Evolutionary conservation across 1,140 invertebrate species (phyloP).

Genomic region (Probaryconus sp.): DNA sequence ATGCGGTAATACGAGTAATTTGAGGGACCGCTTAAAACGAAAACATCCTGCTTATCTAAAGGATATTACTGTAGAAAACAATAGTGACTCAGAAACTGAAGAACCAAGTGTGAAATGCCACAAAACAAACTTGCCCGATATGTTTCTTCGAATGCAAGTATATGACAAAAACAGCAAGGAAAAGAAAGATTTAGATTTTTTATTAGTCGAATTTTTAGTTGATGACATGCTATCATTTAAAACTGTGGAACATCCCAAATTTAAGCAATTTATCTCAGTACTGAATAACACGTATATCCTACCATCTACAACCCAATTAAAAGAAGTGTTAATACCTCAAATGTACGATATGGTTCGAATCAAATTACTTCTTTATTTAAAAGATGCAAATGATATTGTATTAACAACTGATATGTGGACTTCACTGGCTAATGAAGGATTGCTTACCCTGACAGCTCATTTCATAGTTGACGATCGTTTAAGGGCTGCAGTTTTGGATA

Average conservation of each 20-base stretch:
- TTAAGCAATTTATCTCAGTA: not conserved
- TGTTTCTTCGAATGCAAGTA: slow-evolving; percentile 4
- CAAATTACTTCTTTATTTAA: not conserved
- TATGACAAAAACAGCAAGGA: slow-evolving; percentile 14
- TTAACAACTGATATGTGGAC: slow-evolving; percentile 33
- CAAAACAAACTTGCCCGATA: slow-evolving; percentile 8
- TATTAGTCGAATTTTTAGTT: slow-evolving; percentile 6
- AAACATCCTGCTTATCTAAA: too few relatives aligned
- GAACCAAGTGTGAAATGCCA: not conserved
- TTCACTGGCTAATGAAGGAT: slow-evolving; percentile 17
- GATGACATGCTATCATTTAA: slow-evolving; percentile 22
- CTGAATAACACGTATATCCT: too few relatives aligned
- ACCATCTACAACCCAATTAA: too few relatives aligned
- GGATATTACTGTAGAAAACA: too few relatives aligned
- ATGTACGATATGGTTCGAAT: not conserved
- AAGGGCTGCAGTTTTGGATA: slow-evolving; percentile 6
- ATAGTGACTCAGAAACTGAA: not conserved
- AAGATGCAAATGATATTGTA: slow-evolving; percentile 20
- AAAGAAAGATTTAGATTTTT: slow-evolving; percentile 12
- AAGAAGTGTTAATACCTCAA: too few relatives aligned
- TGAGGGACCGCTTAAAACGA: too few relatives aligned
- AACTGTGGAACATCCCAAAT: slow-evolving; percentile 14
- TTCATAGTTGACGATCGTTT: slow-evolving; percentile 4
- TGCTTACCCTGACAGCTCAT: slow-evolving; percentile 14
- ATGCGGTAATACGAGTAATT: too few relatives aligned